Base-by-base conservation (phyloP, 1,140 invertebrate species). In the Matsumurasca onukii region DNA sequence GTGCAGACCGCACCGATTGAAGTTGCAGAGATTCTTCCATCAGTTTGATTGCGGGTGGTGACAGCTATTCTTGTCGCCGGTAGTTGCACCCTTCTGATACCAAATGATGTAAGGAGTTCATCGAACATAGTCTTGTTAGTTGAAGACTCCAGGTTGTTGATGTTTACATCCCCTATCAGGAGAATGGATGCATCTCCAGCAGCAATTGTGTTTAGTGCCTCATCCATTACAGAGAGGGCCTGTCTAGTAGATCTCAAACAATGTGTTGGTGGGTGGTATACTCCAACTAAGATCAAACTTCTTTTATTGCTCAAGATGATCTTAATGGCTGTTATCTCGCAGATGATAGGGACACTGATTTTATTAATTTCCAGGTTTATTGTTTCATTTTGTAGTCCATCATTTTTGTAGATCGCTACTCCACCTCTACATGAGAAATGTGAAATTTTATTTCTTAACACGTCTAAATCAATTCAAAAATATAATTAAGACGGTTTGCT, bases 261-360 rank as follows among this genome's bases (percentile, higher is more conserved):
- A 22, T 22, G 12, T 20, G 49, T 17, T 17, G 49, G 9, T 52
- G 49, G 49, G 5, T 22, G 49, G 20, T 52, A 52, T 3, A 52
- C 49, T 52, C 49, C 49, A 52, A 52, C 20, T 22, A 52, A 52
- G 5, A 17, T 52, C 12, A 52, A 22, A 52, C 49, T 52, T 52
- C 5, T 52, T 22, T 52, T 52, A 22, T 52, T 52, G 22, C 49
- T 20, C 22, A 52, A 52, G 22, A 5, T 52, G 12, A 52, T 52
- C 22, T 20, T 52, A 5, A 52, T 22, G 22, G 49, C 49, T 17
- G 49, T 22, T 52, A 52, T 22, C 49, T 52, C 49, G 22, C 49
- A 52, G 20, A 52, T 52, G 20, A 52, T 12, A 20, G 49, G 49
- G 22, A 52, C 22, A 22, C 49, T 52, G 49, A 5, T 52, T 12